These are phyloP conservation scores for Origma solitaria DNA, from an alignment of 2,113 vertebrate genomes.

Conservation along the genomic window DNA sequence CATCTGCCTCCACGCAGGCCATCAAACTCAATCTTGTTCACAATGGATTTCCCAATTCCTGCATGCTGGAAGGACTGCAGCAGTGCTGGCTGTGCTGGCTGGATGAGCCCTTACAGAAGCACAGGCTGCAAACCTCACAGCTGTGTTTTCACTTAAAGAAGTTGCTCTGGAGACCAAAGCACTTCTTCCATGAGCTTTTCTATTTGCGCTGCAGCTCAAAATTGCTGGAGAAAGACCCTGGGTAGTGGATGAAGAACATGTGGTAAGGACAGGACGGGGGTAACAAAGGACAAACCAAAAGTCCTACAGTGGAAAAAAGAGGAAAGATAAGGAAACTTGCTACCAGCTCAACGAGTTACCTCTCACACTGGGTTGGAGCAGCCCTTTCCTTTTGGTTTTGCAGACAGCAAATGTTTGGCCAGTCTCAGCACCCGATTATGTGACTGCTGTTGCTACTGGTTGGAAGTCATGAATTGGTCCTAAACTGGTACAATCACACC, in stretches of 20 bases:
- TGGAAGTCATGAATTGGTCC: background rate
- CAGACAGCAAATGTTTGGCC: background rate
- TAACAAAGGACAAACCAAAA: background rate
- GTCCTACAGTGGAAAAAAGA: background rate
- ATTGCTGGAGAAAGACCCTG: conserved; percentile 25
- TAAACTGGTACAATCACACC: background rate
- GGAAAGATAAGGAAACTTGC: background rate
- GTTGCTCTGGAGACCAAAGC: conserved; percentile 37
- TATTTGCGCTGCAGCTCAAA: conserved; percentile 21
- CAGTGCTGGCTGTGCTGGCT: conserved; percentile 44
- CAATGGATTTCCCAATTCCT: conserved; percentile 72
- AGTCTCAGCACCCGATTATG: background rate
- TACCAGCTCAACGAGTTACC: background rate
- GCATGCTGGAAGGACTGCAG: conserved; percentile 61
- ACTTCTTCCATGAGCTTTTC: conserved; percentile 57
- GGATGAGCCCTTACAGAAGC: conserved; percentile 58
- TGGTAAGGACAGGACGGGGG: background rate
- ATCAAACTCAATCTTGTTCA: conserved; percentile 69
- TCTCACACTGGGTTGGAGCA: background rate
- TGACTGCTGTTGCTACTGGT: background rate
- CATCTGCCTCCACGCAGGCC: conserved; percentile 69
- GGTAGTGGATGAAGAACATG: background rate
- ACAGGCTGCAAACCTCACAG: conserved; percentile 59
- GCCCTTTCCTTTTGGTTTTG: background rate
- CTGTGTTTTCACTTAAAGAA: conserved; percentile 74